phyloP scores from a whole-genome alignment of 2,113 vertebrate genomes.

The Oryctolagus cuniculus region DNA sequence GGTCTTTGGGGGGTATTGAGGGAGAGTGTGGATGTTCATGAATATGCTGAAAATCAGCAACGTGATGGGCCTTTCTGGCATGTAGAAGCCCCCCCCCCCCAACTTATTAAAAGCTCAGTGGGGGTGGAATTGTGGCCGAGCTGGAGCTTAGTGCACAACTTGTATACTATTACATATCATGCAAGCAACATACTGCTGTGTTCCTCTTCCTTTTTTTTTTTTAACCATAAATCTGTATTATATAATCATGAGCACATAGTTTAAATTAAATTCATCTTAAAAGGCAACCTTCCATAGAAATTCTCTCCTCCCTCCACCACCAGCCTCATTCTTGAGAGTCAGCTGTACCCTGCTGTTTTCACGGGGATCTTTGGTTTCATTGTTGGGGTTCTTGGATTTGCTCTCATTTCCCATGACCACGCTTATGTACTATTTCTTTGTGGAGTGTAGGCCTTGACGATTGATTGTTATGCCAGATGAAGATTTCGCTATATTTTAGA shows the following conservation, averaged over 20 bases:
- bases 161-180: neutral
- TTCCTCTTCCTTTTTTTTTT: neutral
- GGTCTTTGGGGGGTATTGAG: neutral
- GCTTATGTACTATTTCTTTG: neutral
- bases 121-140: neutral
- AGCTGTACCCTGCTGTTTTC: neutral
- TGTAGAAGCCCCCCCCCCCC: neutral
- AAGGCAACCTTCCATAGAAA: neutral
- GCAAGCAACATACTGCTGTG: neutral
- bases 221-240: neutral
- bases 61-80: neutral
- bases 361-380: neutral
- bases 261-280: neutral
- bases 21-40: neutral
- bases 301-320: neutral
- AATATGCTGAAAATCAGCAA: neutral
- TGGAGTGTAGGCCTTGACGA: neutral
- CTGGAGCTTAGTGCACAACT: neutral
- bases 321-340: neutral
- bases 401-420: neutral
- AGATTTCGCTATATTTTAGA: neutral
- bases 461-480: neutral
- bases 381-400: neutral
- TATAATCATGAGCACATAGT: neutral
- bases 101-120: neutral